These are phyloP conservation scores for Haliaeetus vocifer DNA, from an alignment of 2,797 vertebrate genomes.

Conservation along the genomic window DNA sequence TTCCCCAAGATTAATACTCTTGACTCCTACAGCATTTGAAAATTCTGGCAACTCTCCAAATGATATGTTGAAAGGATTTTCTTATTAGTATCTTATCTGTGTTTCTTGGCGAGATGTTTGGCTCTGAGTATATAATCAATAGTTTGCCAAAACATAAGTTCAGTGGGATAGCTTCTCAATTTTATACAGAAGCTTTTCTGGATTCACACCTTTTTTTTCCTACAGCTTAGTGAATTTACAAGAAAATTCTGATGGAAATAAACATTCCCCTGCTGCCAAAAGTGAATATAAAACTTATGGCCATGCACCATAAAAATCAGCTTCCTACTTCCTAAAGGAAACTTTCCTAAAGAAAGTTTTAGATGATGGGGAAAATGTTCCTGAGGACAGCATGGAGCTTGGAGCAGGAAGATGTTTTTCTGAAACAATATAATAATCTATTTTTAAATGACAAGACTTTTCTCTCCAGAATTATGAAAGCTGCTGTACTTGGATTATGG, in stretches of 20 bases:
- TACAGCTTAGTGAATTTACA: neutral
- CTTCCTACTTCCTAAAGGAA: neutral
- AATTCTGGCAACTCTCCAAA: neutral
- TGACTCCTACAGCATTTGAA: neutral
- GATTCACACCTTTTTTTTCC: neutral
- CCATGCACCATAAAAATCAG: neutral
- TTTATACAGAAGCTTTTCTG: neutral
- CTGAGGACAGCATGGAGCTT: neutral
- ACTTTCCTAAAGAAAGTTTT: neutral
- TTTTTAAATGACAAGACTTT: neutral
- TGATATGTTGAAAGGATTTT: neutral
- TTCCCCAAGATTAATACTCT: neutral
- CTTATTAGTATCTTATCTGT: neutral
- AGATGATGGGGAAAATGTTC: neutral
- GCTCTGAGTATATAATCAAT: neutral
- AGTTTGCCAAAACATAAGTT: neutral
- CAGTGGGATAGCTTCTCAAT: neutral
- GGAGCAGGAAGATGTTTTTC: neutral
- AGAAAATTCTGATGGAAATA: neutral
- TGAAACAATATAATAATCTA: neutral
- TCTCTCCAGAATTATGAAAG: neutral
- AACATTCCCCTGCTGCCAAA: neutral
- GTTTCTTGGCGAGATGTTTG: neutral
- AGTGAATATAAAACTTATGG: neutral
- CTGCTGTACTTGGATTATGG: neutral